Evolutionary conservation across 2,113 vertebrate species (phyloP).

Genomic region (Tetrao urogallus): DNA sequence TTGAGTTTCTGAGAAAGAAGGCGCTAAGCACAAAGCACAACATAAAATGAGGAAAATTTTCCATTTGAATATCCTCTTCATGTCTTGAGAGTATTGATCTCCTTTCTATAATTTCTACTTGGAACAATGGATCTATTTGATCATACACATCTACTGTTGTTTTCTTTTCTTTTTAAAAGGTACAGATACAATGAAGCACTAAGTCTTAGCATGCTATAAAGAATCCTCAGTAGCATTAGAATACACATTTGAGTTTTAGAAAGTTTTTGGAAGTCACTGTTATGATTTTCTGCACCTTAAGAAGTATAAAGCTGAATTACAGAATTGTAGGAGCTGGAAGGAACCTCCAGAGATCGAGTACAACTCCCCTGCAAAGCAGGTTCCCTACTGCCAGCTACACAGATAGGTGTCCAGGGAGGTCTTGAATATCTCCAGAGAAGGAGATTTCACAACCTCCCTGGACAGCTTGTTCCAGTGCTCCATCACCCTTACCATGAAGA

Average conservation of each 20-base stretch:
- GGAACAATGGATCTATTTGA: background rate
- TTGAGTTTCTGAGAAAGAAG: conserved; percentile 28
- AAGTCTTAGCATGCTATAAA: background rate
- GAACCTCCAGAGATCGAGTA: too few species aligned
- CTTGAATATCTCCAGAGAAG: too few species aligned
- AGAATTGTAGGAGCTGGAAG: too few species aligned
- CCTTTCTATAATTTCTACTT: background rate
- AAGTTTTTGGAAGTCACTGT: background rate
- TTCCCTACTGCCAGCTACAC: too few species aligned
- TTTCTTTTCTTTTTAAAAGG: background rate
- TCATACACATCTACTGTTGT: background rate
- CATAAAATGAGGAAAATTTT: background rate
- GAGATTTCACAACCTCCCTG: too few species aligned
- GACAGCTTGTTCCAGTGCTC: too few species aligned
- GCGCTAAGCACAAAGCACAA: conserved; percentile 56
- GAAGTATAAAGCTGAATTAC: background rate
- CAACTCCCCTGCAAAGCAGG: too few species aligned
- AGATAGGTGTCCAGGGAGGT: too few species aligned
- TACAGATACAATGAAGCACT: background rate
- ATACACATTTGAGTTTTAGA: background rate
- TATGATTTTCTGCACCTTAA: background rate
- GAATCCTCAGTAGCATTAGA: background rate
- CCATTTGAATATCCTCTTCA: background rate
- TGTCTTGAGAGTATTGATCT: conserved; percentile 7
- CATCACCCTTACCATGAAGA: too few species aligned